These are phyloP conservation scores for Glaucomys volans DNA, from an alignment of 2,113 vertebrate genomes.

Conservation along the genomic window DNA sequence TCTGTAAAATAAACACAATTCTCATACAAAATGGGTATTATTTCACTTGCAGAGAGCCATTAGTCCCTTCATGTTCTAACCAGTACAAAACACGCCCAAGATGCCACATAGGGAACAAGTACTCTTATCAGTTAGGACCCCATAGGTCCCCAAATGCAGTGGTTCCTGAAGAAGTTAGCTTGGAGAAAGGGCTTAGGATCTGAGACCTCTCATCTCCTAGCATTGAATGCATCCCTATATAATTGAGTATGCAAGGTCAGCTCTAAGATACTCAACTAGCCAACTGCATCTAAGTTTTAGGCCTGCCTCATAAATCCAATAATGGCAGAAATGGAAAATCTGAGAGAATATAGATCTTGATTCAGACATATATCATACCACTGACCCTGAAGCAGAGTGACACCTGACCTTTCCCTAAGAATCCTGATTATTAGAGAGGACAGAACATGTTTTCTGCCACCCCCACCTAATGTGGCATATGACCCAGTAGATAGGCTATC, in stretches of 20 bases:
- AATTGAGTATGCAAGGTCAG: not conserved
- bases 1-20: not conserved
- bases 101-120: not conserved
- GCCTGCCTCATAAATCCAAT: not conserved
- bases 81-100: not conserved
- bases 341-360: not conserved
- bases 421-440: not conserved
- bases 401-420: not conserved
- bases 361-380: not conserved
- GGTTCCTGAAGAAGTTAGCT: not conserved
- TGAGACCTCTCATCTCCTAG: too few relatives aligned
- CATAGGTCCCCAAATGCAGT: not conserved
- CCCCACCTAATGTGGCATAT: not conserved
- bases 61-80: not conserved
- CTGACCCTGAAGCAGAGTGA: not conserved
- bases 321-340: not conserved
- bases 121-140: too few relatives aligned
- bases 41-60: not conserved
- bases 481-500: not conserved
- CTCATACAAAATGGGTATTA: too few relatives aligned
- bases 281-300: not conserved
- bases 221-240: not conserved
- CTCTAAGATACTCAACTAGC: not conserved
- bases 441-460: not conserved
- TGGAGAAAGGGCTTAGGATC: not conserved